Percentiles rank a stretch among this genome's conserved stretches.
These are phyloP conservation scores for Cladopsammia gracilis DNA, from an alignment of 64 coral and sea anemone genomes.

Conservation along the genomic window DNA sequence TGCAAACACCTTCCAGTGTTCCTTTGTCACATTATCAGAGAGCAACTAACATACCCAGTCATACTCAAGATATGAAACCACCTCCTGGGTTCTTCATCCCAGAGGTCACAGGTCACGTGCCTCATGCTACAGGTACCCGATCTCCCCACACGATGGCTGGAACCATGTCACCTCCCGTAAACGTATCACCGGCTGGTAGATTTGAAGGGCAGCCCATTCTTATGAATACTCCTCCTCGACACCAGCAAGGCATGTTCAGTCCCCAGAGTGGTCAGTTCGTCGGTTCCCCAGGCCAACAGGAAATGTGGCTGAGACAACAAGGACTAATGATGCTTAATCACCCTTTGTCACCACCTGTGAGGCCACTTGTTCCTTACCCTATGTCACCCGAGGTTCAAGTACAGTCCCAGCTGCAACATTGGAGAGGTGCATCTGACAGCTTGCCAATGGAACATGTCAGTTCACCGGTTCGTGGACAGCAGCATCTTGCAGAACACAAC, in stretches of 20 bases:
- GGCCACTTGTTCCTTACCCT: slow-evolving; percentile 29
- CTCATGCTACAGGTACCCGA: background rate
- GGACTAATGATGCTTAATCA: background rate
- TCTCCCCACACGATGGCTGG: background rate
- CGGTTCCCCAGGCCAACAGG: background rate
- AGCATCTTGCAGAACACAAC: background rate
- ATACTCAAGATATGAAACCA: background rate
- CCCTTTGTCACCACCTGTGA: background rate
- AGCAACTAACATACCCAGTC: background rate
- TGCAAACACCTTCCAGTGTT: background rate
- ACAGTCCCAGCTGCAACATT: background rate
- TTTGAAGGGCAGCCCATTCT: background rate
- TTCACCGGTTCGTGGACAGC: slow-evolving; percentile 18
- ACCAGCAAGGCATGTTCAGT: background rate
- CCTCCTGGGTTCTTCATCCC: background rate
- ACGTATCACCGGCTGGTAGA: background rate
- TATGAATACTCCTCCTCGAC: background rate
- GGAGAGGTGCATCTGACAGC: background rate
- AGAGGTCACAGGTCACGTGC: background rate
- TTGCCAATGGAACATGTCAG: background rate
- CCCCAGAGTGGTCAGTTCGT: background rate
- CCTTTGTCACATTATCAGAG: background rate
- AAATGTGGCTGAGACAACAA: slow-evolving; percentile 26
- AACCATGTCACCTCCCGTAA: background rate
- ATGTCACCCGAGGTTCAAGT: slow-evolving; percentile 7